Percentiles rank a stretch among this genome's conserved stretches.
Evolutionary conservation across 2,888 invertebrate species (phyloP).

Genomic region (Drosophila koepferae): DNA sequence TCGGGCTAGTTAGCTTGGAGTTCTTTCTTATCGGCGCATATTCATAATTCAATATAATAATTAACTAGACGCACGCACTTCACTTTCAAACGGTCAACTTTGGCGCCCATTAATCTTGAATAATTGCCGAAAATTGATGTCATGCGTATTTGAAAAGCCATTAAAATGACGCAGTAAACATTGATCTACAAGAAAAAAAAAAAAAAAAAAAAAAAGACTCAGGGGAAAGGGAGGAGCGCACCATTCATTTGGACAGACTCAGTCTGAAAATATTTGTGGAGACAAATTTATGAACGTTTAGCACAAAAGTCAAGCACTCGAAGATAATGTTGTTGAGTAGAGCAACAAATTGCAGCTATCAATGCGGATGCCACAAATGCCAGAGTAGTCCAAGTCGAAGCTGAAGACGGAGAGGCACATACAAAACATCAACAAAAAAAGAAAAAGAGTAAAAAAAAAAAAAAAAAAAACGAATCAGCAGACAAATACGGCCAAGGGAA

Average conservation of each 20-base stretch:
- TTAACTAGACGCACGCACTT: conserved; percentile 42
- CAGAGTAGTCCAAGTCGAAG: conserved; percentile 2
- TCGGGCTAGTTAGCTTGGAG: conserved; percentile 43
- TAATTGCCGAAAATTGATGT: conserved; percentile 79
- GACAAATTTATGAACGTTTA: conserved; percentile 83
- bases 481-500: conserved; percentile 21
- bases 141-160: conserved; percentile 76
- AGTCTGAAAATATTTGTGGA: conserved; percentile 62
- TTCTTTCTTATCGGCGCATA: conserved; percentile 41
- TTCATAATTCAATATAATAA: conserved; percentile 62
- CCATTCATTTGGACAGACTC: conserved; percentile 59
- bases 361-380: conserved; percentile 67
- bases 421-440: background rate
- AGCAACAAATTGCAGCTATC: conserved; percentile 82
- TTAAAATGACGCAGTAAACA: conserved; percentile 61
- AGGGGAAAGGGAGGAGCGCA: conserved; percentile 11
- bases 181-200: conserved; percentile 44
- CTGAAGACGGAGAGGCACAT: conserved; percentile 2
- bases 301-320: conserved; percentile 81
- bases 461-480: background rate
- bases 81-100: conserved; percentile 53
- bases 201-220: conserved; percentile 11
- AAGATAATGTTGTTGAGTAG: conserved; percentile 72
- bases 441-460: background rate
- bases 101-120: conserved; percentile 76